phyloP scores from a whole-genome alignment of 1,140 invertebrate species.

The Centruroides vittatus region DNA sequence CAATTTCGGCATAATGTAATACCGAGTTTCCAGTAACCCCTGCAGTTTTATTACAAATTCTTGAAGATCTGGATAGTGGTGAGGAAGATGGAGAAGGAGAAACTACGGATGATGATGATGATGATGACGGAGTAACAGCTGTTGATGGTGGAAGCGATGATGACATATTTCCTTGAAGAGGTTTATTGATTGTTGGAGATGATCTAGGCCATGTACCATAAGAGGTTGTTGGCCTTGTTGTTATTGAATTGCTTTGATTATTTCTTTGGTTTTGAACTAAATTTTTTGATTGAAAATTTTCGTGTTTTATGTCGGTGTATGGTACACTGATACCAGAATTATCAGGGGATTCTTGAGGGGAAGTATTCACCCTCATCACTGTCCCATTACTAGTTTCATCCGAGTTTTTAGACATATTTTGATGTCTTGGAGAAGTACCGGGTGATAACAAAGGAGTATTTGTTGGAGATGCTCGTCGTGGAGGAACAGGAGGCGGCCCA shows the following conservation, averaged over 20 bases:
- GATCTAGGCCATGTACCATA: constrained; percentile 16
- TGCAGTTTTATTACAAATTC: no score
- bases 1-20: constrained; percentile 27
- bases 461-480: constrained; percentile 44
- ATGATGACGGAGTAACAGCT: constrained; percentile 6
- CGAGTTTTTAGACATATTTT: neutral
- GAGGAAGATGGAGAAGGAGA: constrained; percentile 15
- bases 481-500: constrained; percentile 27
- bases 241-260: no score
- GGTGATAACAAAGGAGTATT: constrained; percentile 22
- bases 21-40: constrained; percentile 11
- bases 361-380: neutral
- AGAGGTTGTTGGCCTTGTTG: neutral
- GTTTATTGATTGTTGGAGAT: neutral
- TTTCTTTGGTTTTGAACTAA: constrained; percentile 2
- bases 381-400: neutral
- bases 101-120: constrained; percentile 4
- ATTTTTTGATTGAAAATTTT: neutral
- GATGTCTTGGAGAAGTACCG: constrained; percentile 16
- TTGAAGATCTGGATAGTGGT: neutral
- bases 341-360: neutral
- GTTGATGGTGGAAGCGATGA: constrained; percentile 2
- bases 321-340: constrained; percentile 7
- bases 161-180: neutral
- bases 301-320: constrained; percentile 12